Conservation (phyloP, 2,888 invertebrate genomes). For the Athripsodes cinereus region DNA sequence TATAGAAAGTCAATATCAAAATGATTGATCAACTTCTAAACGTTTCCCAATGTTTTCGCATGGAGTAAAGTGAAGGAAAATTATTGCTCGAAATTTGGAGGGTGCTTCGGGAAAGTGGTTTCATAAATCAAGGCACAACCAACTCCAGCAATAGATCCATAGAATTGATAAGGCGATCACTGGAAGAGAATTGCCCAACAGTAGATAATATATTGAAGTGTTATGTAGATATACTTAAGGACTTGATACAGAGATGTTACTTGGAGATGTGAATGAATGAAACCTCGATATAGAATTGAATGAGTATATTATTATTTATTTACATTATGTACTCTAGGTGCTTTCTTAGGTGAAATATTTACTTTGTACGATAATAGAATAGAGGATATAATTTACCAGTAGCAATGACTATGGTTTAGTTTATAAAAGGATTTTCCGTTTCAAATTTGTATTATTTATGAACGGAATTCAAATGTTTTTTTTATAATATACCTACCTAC, state of each 20-base stretch:
- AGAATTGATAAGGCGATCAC: slow-evolving; percentile 21
- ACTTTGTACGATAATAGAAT: too few relatives aligned
- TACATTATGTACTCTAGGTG: too few relatives aligned
- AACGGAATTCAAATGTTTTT: too few relatives aligned
- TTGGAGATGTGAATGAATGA: neutral
- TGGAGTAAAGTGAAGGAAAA: neutral
- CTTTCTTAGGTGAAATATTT: too few relatives aligned
- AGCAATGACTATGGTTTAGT: too few relatives aligned
- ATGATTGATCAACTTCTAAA: neutral
- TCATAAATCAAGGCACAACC: slow-evolving; percentile 19
- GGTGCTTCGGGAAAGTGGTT: slow-evolving; percentile 11
- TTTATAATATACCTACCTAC: too few relatives aligned
- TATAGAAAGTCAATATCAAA: neutral
- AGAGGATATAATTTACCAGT: too few relatives aligned
- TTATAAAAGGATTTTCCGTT: too few relatives aligned
- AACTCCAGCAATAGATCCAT: slow-evolving; percentile 12
- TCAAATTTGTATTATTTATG: too few relatives aligned
- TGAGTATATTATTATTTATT: too few relatives aligned
- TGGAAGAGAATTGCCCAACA: slow-evolving; percentile 1
- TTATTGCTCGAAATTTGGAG: slow-evolving; percentile 7
- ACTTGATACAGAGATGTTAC: neutral
- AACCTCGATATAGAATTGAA: neutral
- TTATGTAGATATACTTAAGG: too few relatives aligned
- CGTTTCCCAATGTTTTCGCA: neutral
- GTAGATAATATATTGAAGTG: too few relatives aligned